Percentiles rank a stretch among this genome's conserved stretches.
Conservation (phyloP, 2,113 vertebrate species). For the Heterotilapia buettikoferi region DNA sequence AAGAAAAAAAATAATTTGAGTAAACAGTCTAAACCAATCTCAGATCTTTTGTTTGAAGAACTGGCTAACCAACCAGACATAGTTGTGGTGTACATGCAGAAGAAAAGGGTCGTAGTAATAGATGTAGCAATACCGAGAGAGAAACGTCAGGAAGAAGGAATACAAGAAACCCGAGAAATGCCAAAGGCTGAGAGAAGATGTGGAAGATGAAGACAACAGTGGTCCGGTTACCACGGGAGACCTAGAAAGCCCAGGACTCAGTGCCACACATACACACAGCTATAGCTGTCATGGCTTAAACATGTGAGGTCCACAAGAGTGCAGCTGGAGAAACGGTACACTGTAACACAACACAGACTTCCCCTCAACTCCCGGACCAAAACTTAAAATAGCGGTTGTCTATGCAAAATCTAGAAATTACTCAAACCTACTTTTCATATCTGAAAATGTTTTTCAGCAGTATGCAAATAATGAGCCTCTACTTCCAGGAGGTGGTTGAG, state of each 20-base stretch:
- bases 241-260: neutral
- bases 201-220: neutral
- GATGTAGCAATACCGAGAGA: neutral
- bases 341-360: neutral
- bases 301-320: neutral
- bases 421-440: neutral
- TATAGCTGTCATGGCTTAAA: rapidly evolving
- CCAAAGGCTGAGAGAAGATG: neutral
- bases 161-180: rapidly evolving
- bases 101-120: rapidly evolving
- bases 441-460: neutral
- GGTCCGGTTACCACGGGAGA: neutral
- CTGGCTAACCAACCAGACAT: neutral
- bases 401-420: neutral
- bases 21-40: neutral
- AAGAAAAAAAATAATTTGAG: neutral
- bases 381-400: neutral
- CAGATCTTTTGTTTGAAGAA: neutral
- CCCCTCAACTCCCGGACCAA: neutral
- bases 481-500: neutral
- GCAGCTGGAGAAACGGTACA: neutral
- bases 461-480: neutral
- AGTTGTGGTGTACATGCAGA: neutral
- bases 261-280: neutral
- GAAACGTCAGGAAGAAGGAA: neutral